Evolutionary conservation across 2,888 invertebrate species (phyloP).

Genomic region (Dryobotodes eremita): DNA sequence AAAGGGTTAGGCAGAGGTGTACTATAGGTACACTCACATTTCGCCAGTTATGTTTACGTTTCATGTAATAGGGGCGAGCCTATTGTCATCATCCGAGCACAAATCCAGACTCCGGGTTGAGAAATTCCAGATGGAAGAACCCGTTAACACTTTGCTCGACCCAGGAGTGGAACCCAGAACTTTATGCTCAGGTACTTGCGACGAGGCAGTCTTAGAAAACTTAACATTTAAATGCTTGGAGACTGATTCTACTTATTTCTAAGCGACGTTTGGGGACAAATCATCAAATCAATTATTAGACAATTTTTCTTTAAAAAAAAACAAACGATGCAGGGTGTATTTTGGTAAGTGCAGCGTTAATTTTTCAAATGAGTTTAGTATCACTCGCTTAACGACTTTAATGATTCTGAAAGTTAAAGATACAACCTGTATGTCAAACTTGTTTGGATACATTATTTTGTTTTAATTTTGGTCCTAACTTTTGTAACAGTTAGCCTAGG

Average conservation of each 20-base stretch:
- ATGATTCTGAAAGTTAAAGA: not conserved
- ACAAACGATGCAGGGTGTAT: not conserved
- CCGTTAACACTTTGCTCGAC: not conserved
- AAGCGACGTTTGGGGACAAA: slow-evolving; percentile 22
- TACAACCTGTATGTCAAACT: not conserved
- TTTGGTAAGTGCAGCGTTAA: not conserved
- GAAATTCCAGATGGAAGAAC: not conserved
- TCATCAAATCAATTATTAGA: slow-evolving; percentile 20
- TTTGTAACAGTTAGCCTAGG: not conserved
- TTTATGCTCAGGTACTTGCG: no score
- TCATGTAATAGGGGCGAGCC: not conserved
- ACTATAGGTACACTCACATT: not conserved
- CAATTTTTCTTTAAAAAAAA: not conserved
- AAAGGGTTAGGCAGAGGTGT: not conserved
- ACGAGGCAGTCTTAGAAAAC: not conserved
- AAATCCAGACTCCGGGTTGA: not conserved
- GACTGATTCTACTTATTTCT: slow-evolving; percentile 20
- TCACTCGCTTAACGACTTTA: not conserved
- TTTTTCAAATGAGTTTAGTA: not conserved
- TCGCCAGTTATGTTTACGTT: not conserved
- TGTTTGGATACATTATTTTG: not conserved
- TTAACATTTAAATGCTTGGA: slow-evolving; percentile 39
- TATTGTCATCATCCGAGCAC: no score
- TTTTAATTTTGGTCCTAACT: not conserved
- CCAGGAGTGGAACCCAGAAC: not conserved